Percentiles rank a stretch among this genome's conserved stretches.
Evolutionary conservation across 2,113 vertebrate genomes (phyloP).

Genomic region (Puntigrus tetrazona): DNA sequence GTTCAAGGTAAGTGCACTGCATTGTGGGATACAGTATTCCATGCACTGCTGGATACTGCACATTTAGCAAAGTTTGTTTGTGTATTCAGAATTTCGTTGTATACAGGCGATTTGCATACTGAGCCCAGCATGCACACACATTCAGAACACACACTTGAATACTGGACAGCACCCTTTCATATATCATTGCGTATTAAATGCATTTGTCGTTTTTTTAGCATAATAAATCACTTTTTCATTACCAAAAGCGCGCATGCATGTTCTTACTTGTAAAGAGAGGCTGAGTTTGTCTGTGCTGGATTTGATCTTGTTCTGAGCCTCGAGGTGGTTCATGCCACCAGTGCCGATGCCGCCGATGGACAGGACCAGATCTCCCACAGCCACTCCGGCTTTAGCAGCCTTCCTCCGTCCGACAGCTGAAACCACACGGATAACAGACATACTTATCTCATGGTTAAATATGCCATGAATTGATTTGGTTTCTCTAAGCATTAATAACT

Average conservation of each 20-base stretch:
- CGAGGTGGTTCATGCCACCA: conserved; percentile 93
- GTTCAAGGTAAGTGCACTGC: background rate
- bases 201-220: too few species aligned
- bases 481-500: too few species aligned
- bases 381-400: conserved; percentile 83
- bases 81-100: background rate
- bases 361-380: conserved; percentile 89
- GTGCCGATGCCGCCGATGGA: conserved; percentile 91
- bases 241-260: background rate
- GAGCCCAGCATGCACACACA: background rate
- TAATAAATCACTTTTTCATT: background rate
- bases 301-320: conserved; percentile 99
- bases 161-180: background rate
- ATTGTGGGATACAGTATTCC: background rate
- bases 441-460: too few species aligned
- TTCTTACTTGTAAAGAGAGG: conserved; percentile 89
- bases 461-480: too few species aligned
- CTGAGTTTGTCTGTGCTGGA: conserved; percentile 85
- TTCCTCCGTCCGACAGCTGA: conserved; percentile 90
- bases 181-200: too few species aligned
- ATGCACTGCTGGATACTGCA: background rate
- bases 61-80: background rate
- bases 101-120: background rate
- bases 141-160: too few species aligned
- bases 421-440: conserved; percentile 41